Evolutionary conservation across 2,113 vertebrate genomes (phyloP).

Genomic region (Trochalopteron elliotii): DNA sequence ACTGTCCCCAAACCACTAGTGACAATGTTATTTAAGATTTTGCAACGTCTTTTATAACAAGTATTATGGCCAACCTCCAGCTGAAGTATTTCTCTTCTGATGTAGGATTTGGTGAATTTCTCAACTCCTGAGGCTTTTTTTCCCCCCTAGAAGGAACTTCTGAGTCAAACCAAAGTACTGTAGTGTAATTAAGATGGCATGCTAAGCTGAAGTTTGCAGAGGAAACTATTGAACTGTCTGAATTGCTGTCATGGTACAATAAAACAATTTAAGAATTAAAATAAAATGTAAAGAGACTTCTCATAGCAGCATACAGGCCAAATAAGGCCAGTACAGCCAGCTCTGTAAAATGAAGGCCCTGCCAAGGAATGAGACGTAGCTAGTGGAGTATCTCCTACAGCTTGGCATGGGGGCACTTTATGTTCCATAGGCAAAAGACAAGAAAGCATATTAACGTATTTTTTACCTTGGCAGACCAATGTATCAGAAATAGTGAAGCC

Average conservation of each 20-base stretch:
- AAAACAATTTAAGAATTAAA: background rate
- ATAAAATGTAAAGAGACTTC: background rate
- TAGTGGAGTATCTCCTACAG: background rate
- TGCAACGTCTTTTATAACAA: background rate
- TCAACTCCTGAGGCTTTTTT: background rate
- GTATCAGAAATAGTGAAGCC: background rate
- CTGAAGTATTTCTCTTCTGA: background rate
- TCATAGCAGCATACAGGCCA: background rate
- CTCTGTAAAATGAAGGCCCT: background rate
- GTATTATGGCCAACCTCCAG: background rate
- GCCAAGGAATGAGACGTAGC: background rate
- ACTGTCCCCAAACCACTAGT: background rate
- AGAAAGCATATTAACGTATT: background rate
- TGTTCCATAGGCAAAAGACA: background rate
- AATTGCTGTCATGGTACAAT: background rate
- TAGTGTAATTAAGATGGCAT: background rate
- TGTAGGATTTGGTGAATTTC: background rate
- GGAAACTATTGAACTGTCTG: background rate
- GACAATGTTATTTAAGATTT: background rate
- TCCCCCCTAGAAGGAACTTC: background rate
- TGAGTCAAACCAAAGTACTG: background rate
- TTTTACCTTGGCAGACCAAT: background rate
- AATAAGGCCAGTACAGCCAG: background rate
- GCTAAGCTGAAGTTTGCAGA: background rate
- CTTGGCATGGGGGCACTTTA: background rate